These are phyloP conservation scores for Drosophila cognata DNA, from an alignment of 2,888 invertebrate species.

Conservation along the genomic window DNA sequence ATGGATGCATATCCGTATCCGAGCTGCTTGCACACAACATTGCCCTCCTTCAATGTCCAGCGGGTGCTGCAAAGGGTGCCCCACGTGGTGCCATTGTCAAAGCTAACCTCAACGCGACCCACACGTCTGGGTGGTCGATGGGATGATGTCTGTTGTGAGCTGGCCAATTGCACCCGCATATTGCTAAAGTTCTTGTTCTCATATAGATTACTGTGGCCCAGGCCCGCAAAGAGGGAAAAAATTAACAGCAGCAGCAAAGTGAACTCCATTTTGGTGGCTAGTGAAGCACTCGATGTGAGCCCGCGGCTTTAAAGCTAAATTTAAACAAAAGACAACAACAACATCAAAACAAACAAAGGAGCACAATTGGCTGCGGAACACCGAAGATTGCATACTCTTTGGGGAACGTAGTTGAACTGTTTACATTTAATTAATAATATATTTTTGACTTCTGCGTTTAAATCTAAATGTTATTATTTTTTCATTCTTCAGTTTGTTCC, in stretches of 20 bases:
- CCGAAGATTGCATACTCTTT: not conserved
- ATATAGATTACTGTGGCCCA: conserved; percentile 30
- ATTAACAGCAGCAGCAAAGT: conserved; percentile 23
- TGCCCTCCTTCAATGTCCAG: conserved; percentile 80
- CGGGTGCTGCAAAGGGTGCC: conserved; percentile 76
- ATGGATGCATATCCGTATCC: conserved; percentile 74
- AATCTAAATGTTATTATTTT: not conserved
- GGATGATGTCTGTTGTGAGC: conserved; percentile 1
- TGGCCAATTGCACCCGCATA: conserved; percentile 72
- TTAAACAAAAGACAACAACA: conserved; percentile 5
- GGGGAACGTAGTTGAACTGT: not conserved
- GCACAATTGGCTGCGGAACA: not conserved
- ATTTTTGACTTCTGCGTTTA: not conserved
- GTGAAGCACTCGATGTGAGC: not conserved
- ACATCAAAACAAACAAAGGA: not conserved
- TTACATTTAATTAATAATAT: not conserved
- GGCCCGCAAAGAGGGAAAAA: conserved; percentile 1
- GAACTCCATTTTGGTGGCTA: conserved; percentile 43
- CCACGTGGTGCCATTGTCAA: conserved; percentile 72
- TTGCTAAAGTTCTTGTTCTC: conserved; percentile 61
- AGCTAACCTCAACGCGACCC: conserved; percentile 81
- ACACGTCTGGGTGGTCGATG: conserved; percentile 50
- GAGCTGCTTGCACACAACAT: conserved; percentile 79
- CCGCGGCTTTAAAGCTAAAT: conserved; percentile 52
- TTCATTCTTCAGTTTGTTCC: too few species aligned